Base-by-base conservation (phyloP, 1,140 invertebrate species). In the Temnothorax longispinosus region DNA sequence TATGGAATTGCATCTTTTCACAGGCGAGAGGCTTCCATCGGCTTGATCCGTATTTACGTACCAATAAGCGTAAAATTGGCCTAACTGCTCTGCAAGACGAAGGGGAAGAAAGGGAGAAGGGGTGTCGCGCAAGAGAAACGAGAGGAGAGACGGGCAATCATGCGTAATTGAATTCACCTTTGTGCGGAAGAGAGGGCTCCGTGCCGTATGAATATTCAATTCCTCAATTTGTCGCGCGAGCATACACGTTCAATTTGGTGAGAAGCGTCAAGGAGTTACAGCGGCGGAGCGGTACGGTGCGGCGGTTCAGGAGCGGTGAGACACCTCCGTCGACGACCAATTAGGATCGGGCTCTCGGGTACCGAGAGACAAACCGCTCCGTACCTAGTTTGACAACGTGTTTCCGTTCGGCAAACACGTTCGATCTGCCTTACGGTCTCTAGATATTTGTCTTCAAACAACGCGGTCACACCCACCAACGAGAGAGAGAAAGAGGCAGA, bases 41-140 rank as follows among this genome's bases (percentile, higher is more conserved):
- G 82, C 78, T 87, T 65, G 78, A 87, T 90, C 85, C 89, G 90
- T 93, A 94, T 94, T 94, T 93, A 94, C 93, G 93, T 94, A 92
- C 93, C 93, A 93, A 94, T 94, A 93, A 94, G 94, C 94, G 93
- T 93, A 92, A 94, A 94, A 95, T 95, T 95, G 94, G 93, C 91
- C 92, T 89, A 93, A 94, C 93, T 91, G 88, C 91, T 90, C 65
- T 6, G 71, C 6, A 88, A 91, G 88, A 87, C 65, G 88, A 71
- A 54, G 35, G 54, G 27, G n/a, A 47, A n/a, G 35, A 18, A 44
- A 2, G n/a, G 3, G 38, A 18, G 47, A 18, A 56, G 58, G 47
- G 60, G n/a, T 38, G 44, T 35, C 58, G 72, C 60, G 54, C 41
- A 2, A 62, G 80, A 86, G 76, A 71, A 69, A 69, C 35, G 77